Evolutionary conservation across 2,113 vertebrate species (phyloP).

Genomic region (Nipponia nippon): DNA sequence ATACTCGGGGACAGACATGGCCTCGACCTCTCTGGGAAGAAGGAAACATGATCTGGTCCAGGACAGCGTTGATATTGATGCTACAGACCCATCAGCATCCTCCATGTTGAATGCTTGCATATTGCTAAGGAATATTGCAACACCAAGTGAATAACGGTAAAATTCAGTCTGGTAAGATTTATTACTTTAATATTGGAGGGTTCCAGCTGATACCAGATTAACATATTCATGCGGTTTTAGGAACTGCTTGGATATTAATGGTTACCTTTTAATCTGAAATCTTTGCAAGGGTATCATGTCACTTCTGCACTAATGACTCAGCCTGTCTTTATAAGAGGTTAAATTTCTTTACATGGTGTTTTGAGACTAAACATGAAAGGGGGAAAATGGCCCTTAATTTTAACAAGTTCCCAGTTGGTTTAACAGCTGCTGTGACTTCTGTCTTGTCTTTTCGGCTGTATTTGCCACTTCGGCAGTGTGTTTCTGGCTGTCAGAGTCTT

Average conservation of each 20-base stretch:
- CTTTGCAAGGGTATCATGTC: neutral
- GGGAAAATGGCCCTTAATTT: conserved; percentile 11
- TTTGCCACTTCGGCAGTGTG: neutral
- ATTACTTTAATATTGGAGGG: neutral
- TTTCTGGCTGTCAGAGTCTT: conserved; percentile 28
- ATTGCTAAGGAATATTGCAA: neutral
- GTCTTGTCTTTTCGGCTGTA: neutral
- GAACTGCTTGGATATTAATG: neutral
- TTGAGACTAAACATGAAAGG: conserved; percentile 27
- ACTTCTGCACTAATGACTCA: neutral
- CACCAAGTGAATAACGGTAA: neutral
- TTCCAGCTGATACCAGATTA: neutral
- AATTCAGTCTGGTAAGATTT: neutral
- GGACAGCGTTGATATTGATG: neutral
- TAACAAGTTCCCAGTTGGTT: conserved; percentile 36
- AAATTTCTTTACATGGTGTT: conserved; percentile 4
- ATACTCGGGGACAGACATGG: neutral
- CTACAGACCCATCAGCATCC: neutral
- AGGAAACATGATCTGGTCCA: fast-evolving
- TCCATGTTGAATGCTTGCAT: neutral
- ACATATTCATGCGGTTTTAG: neutral
- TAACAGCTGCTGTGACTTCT: conserved; percentile 42
- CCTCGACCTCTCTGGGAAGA: neutral
- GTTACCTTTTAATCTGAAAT: conserved; percentile 23
- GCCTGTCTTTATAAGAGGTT: conserved; percentile 1